phyloP scores from a whole-genome alignment of 2,797 vertebrate species.

The Echiichthys vipera region DNA sequence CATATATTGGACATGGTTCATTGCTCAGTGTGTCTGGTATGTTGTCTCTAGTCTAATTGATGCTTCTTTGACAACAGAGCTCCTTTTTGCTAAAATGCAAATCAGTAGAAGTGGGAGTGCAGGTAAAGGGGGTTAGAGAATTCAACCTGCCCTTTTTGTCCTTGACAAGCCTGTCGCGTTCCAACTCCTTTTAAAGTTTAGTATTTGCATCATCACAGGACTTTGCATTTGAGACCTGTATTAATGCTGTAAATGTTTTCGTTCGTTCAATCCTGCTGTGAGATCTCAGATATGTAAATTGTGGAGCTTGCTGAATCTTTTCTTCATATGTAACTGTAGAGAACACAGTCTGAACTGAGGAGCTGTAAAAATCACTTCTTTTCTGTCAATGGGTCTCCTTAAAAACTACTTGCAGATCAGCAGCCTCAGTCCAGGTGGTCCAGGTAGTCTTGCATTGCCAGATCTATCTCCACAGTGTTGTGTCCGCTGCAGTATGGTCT shows the following conservation, averaged over 20 bases:
- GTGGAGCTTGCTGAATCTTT: neutral
- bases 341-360: no score
- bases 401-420: no score
- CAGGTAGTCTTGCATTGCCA: no score
- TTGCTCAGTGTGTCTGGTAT: neutral
- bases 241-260: neutral
- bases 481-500: no score
- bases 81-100: constrained; percentile 53
- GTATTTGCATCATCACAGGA: neutral
- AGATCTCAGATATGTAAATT: neutral
- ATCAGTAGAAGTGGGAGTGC: constrained; percentile 22
- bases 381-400: no score
- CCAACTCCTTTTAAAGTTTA: neutral
- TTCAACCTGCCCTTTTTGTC: neutral
- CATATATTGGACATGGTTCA: neutral
- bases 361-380: no score
- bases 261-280: neutral
- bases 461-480: no score
- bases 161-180: neutral
- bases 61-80: neutral
- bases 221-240: neutral
- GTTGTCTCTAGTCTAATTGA: constrained; percentile 7
- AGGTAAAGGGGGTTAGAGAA: neutral
- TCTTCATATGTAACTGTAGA: no score
- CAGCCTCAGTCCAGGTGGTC: no score